phyloP scores from a whole-genome alignment of 2,797 vertebrate species.

The Gymnocypris eckloni region DNA sequence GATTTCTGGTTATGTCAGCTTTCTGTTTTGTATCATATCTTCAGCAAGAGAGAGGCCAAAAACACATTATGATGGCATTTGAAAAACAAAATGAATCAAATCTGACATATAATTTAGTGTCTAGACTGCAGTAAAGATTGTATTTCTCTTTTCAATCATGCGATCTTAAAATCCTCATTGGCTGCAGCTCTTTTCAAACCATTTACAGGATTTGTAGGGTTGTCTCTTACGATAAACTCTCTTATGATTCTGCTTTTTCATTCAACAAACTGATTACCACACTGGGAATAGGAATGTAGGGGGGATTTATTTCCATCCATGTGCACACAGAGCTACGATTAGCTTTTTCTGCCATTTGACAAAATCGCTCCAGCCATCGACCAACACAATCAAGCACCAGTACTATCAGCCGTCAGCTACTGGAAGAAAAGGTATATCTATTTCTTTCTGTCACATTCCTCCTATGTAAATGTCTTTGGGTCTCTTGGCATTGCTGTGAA shows the following conservation, averaged over 20 bases:
- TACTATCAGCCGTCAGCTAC: constrained; percentile 10
- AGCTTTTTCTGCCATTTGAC: constrained; percentile 30
- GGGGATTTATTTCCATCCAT: background rate
- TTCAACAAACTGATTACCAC: constrained; percentile 20
- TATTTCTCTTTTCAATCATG: constrained; percentile 9
- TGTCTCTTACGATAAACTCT: constrained; percentile 31
- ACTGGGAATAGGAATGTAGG: constrained; percentile 16
- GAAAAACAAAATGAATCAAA: background rate
- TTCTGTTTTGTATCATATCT: background rate
- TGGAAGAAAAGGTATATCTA: constrained; percentile 8
- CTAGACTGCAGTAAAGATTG: background rate
- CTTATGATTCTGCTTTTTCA: constrained; percentile 27
- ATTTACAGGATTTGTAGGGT: constrained; percentile 15
- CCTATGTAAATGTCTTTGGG: constrained; percentile 10
- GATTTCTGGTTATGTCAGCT: background rate
- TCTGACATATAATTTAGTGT: background rate
- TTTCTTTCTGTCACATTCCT: background rate
- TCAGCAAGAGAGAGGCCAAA: background rate
- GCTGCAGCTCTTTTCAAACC: constrained; percentile 23
- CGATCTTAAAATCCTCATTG: background rate
- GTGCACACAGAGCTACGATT: constrained; percentile 28
- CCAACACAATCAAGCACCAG: constrained; percentile 42
- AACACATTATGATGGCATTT: constrained; percentile 1
- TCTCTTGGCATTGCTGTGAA: background rate
- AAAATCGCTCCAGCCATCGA: constrained; percentile 37